Evolutionary conservation across 2,113 vertebrate species (phyloP).

Genomic region (Ondatra zibethicus): DNA sequence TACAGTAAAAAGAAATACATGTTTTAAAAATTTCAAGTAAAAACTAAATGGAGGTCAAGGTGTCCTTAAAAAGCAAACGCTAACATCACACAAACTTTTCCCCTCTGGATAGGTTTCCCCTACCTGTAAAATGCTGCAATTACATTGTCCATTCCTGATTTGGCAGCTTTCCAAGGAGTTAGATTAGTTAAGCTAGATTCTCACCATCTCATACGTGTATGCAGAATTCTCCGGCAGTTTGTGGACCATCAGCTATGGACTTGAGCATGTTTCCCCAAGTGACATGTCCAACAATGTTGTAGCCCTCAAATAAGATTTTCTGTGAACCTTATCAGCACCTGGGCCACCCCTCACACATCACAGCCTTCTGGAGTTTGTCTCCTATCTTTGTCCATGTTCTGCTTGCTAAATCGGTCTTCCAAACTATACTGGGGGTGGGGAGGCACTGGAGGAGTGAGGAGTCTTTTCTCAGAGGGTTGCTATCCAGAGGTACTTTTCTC

Average conservation of each 20-base stretch:
- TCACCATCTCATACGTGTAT: background rate
- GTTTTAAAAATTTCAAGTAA: background rate
- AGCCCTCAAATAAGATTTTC: background rate
- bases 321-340: background rate
- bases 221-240: background rate
- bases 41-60: background rate
- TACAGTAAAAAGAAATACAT: background rate
- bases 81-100: background rate
- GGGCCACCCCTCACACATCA: background rate
- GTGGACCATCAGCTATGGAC: background rate
- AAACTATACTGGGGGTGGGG: background rate
- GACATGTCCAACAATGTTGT: background rate
- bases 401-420: background rate
- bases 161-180: background rate
- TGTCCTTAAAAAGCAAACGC: background rate
- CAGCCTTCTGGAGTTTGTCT: background rate
- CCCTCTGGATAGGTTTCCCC: background rate
- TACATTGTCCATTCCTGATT: rapidly evolving
- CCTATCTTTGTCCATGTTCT: background rate
- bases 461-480: background rate
- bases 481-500: background rate
- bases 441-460: no score
- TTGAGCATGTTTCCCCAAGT: background rate
- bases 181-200: background rate
- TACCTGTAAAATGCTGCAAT: background rate